phyloP scores from a whole-genome alignment of 2,888 invertebrate genomes.

The Parascotia fuliginaria region DNA sequence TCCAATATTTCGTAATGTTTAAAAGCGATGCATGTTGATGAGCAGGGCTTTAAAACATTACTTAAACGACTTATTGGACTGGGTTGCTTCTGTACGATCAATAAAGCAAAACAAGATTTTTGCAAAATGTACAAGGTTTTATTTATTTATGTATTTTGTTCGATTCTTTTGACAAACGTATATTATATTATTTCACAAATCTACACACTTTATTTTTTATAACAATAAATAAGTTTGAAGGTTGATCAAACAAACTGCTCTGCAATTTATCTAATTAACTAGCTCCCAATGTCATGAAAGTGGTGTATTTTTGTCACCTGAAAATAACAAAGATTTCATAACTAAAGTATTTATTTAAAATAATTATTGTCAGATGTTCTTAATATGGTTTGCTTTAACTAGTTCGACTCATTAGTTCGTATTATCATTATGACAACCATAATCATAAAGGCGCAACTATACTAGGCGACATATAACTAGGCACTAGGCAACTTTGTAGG shows the following conservation, averaged over 20 bases:
- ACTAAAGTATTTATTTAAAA: background rate
- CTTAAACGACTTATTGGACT: background rate
- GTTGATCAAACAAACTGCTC: constrained; percentile 2
- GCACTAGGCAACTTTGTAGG: no score
- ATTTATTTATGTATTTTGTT: constrained; percentile 3
- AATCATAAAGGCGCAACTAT: no score
- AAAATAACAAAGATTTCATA: background rate
- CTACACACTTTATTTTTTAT: constrained; percentile 2
- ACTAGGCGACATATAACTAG: no score
- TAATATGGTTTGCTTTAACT: no score
- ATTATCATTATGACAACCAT: no score
- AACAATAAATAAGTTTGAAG: constrained; percentile 2
- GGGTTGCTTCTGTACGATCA: constrained; percentile 3
- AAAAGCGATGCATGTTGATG: background rate
- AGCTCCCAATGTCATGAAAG: background rate
- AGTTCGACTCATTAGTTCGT: no score
- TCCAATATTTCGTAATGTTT: background rate
- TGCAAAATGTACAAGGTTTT: background rate
- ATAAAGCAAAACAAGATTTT: constrained; percentile 6
- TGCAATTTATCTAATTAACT: background rate
- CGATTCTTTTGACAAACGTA: constrained; percentile 5
- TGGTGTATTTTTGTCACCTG: background rate
- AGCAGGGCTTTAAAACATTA: background rate
- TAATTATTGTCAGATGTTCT: no score
- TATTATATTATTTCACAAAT: constrained; percentile 1